Evolutionary conservation across 2,797 vertebrate species (phyloP).

Genomic region (Tolypeutes matacus): DNA sequence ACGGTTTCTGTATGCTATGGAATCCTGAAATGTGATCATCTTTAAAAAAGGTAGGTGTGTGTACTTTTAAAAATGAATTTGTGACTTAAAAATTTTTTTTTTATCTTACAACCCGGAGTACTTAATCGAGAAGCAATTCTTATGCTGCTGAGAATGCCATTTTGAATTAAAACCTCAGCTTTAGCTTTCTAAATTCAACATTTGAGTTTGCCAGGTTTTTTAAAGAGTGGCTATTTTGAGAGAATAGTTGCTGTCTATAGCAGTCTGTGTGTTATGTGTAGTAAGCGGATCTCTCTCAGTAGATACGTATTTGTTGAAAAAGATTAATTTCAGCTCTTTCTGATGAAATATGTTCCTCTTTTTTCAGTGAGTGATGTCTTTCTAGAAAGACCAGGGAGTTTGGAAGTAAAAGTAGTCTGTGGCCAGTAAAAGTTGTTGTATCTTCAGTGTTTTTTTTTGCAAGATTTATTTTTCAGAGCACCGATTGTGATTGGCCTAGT

Average conservation of each 20-base stretch:
- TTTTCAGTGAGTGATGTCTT: slow-evolving; percentile 29
- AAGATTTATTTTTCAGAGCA: background rate
- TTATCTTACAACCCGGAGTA: background rate
- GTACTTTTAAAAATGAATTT: slow-evolving; percentile 26
- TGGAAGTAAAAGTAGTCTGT: background rate
- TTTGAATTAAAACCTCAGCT: slow-evolving; percentile 55
- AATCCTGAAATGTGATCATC: slow-evolving; percentile 66
- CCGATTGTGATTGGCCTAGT: background rate
- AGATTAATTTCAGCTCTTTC: slow-evolving; percentile 16
- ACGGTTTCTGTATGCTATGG: slow-evolving; percentile 59
- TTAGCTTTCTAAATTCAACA: slow-evolving; percentile 52
- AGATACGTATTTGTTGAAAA: slow-evolving; percentile 1
- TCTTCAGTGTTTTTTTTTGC: background rate
- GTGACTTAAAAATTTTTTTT: background rate
- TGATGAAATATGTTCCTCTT: background rate
- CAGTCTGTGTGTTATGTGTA: background rate
- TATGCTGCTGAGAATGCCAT: background rate
- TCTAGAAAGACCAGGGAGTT: slow-evolving; percentile 53
- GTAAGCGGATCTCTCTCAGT: slow-evolving; percentile 1
- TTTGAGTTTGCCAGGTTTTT: slow-evolving; percentile 53
- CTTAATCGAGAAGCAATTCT: slow-evolving; percentile 57
- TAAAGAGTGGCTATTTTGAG: slow-evolving; percentile 46
- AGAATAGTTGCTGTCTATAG: background rate
- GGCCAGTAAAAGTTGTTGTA: background rate
- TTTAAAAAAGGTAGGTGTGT: slow-evolving; percentile 77